These are phyloP conservation scores for Hemiprocne comata DNA, from an alignment of 2,113 vertebrate species.

Conservation along the genomic window DNA sequence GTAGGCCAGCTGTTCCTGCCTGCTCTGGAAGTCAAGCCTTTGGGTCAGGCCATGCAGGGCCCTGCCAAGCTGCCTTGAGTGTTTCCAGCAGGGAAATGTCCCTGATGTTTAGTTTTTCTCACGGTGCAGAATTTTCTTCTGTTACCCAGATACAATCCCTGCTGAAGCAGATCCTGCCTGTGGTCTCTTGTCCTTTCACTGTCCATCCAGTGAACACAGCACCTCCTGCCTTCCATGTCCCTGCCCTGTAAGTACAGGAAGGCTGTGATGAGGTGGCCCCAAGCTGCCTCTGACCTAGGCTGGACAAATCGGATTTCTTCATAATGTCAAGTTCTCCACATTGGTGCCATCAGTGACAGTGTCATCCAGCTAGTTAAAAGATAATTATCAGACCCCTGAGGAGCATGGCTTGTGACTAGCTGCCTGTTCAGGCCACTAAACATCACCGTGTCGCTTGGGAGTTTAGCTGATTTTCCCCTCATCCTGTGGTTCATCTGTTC, in stretches of 20 bases:
- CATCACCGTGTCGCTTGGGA: rapidly evolving
- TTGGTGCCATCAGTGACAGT: not conserved
- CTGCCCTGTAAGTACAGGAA: not conserved
- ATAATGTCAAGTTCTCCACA: too few species aligned
- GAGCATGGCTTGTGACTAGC: rapidly evolving
- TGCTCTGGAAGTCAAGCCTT: not conserved
- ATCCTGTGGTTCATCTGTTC: not conserved
- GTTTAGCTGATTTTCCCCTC: too few species aligned
- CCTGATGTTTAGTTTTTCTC: not conserved
- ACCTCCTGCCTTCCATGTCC: rapidly evolving
- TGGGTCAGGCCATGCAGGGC: not conserved
- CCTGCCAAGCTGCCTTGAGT: not conserved
- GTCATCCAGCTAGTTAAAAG: not conserved
- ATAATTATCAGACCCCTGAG: too few species aligned
- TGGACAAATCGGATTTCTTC: not conserved
- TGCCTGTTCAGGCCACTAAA: not conserved
- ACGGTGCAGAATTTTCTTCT: not conserved
- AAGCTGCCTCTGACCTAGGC: not conserved
- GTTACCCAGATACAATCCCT: not conserved
- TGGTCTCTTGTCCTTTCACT: not conserved
- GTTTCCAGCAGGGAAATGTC: not conserved
- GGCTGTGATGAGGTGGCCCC: not conserved
- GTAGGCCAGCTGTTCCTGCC: not conserved
- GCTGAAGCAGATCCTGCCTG: not conserved
- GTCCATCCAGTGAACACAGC: rapidly evolving